Base-by-base conservation (phyloP, 2,888 invertebrate species). In the Drosophila phalerata region DNA sequence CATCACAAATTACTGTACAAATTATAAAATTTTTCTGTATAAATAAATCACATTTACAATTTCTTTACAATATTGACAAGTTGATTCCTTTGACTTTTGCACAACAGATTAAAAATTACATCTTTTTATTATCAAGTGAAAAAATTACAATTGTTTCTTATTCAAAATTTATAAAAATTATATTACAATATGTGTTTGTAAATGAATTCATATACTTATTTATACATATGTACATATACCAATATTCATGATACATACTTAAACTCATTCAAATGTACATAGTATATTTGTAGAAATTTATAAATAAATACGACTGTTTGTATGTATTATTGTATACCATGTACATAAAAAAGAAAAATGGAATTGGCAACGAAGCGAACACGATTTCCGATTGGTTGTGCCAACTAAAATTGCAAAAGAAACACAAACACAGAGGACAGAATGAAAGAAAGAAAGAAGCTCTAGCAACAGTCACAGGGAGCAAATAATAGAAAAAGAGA, bases 301-400 rank as follows among this genome's bases (percentile, higher is more conserved):
- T n/a, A 63, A 40, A 40, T 53, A 40, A 38, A 42, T 65, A 57
- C 34, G 34, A 42, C 38, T 60, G 30, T n/a, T 28, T 13, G 19
- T 37, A 15, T 13, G 19, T 4, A 38, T 37, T 5, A 15, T 15
- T 40, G 28, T 37, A 32, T 37, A 37, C 42, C n/a, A 40, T 19
- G 32, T 30, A 22, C 40, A 62, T 52, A 5, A 37, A 45, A 42
- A 62, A 58, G 17, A 55, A 53, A 47, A 48, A 43, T 45, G 52
- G 63, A 58, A 64, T 45, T 52, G 60, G 60, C 76, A 76, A 67
- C 69, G 58, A 77, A 73, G 51, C 74, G 77, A 79, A 74, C 32
- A 77, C 79, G 85, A 75, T 81, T 83, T 89, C 90, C 88, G 89
- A 90, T 89, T 89, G 90, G 90, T 88, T 77, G 85, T 74, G 74